phyloP scores from a whole-genome alignment of 2,797 vertebrate species.

The Pantherophis alleghaniensis region DNA sequence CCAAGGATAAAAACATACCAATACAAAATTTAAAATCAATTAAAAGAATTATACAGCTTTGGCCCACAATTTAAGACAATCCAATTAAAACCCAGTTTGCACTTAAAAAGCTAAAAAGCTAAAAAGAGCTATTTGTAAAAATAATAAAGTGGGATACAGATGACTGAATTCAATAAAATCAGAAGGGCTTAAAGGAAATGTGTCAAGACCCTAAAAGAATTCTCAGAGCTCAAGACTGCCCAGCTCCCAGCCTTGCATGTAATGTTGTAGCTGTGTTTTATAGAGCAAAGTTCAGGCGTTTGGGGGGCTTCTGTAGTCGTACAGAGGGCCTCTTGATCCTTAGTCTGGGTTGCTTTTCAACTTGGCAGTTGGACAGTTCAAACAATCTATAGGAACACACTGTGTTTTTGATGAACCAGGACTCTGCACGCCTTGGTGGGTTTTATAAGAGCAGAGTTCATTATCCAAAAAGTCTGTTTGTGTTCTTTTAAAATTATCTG shows the following conservation, averaged over 20 bases:
- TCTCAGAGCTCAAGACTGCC: not conserved
- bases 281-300: slow-evolving; percentile 23
- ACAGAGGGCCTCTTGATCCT: not conserved
- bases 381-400: not conserved
- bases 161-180: not conserved
- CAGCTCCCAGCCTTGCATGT: not conserved
- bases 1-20: no score
- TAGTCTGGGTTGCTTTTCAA: not conserved
- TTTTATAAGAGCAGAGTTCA: not conserved
- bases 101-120: no score
- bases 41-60: no score
- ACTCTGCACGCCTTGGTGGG: not conserved
- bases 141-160: not conserved
- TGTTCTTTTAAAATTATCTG: not conserved
- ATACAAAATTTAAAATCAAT: no score
- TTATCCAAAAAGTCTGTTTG: no score
- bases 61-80: no score
- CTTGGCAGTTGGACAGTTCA: not conserved
- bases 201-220: not conserved
- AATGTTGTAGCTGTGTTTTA: not conserved
- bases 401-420: not conserved
- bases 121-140: not conserved
- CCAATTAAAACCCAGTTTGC: no score
- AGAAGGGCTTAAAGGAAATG: not conserved
- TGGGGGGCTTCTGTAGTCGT: not conserved